phyloP scores from a whole-genome alignment of 37 sponge, comb jelly and placozoan genomes.

The Geodia barretti region DNA sequence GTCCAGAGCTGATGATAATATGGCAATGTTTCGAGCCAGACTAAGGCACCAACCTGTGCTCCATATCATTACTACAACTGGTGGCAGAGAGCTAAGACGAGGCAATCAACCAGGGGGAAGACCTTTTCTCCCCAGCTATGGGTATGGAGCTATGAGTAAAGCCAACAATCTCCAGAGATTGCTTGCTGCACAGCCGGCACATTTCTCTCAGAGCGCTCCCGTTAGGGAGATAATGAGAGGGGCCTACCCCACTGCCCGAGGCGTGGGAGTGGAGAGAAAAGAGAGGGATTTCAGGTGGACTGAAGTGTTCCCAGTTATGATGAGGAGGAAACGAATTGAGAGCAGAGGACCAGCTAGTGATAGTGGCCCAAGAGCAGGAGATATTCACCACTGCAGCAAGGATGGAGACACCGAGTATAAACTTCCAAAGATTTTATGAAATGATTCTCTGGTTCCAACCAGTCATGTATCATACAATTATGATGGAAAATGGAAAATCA shows the following conservation, averaged over 20 bases:
- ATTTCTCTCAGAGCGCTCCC: neutral
- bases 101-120: neutral
- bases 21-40: neutral
- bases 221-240: neutral
- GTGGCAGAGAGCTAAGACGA: neutral
- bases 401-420: no score
- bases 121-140: neutral
- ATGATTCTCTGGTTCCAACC: no score
- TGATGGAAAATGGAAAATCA: no score
- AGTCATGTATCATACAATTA: no score
- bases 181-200: neutral
- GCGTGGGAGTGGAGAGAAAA: no score
- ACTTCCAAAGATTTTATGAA: no score
- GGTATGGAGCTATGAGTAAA: neutral
- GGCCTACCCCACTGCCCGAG: neutral
- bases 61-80: neutral
- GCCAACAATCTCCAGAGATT: neutral
- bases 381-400: no score
- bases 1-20: neutral
- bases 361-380: no score
- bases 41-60: neutral
- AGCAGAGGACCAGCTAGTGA: no score
- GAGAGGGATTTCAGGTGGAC: neutral
- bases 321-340: no score
- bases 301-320: conserved; percentile 8